Conservation (phyloP, 2,113 vertebrate species). For the Nesoenas mayeri region DNA sequence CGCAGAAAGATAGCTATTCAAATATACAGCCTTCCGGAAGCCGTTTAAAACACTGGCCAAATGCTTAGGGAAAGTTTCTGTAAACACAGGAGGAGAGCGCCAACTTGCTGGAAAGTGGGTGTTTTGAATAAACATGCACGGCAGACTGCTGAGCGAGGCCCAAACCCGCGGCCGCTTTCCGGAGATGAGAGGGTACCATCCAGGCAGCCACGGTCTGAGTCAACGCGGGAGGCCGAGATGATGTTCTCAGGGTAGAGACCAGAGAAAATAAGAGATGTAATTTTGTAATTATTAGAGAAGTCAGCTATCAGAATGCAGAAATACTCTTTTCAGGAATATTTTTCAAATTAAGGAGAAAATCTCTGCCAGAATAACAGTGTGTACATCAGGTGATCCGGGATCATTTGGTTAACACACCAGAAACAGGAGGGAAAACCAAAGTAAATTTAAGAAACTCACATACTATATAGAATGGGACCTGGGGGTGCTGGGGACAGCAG, state of each 20-base stretch:
- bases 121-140: slow-evolving; percentile 13
- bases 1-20: background rate
- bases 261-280: background rate
- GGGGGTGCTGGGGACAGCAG: too few relatives aligned
- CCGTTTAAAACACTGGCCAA: slow-evolving; percentile 53
- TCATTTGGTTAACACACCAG: background rate
- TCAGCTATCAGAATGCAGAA: background rate
- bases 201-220: background rate
- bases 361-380: background rate
- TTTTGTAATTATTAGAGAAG: background rate
- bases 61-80: slow-evolving; percentile 36
- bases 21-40: slow-evolving; percentile 3
- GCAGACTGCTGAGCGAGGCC: background rate
- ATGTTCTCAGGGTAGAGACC: background rate
- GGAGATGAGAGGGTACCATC: background rate
- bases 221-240: background rate
- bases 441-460: background rate
- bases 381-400: background rate
- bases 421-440: background rate
- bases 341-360: background rate
- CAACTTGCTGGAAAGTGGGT: background rate
- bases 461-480: fast-evolving
- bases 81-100: slow-evolving; percentile 32
- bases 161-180: background rate
- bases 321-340: background rate